Evolutionary conservation across 2,888 invertebrate species (phyloP), one percentile per base, ranked within the genome.

Genomic region (Leptinotarsa tumamoca): DNA sequence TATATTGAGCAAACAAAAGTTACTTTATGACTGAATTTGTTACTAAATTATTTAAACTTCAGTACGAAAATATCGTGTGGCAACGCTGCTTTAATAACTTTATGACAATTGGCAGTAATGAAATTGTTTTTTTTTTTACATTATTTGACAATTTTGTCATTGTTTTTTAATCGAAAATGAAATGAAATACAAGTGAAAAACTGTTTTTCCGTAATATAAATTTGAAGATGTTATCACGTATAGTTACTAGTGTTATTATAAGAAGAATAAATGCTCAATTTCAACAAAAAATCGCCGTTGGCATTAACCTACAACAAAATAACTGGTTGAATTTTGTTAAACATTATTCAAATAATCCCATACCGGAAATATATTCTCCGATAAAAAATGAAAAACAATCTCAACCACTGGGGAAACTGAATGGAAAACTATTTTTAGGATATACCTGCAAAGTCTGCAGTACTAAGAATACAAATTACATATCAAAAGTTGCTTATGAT

Each of bases 391-490:
- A n/a, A 14, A 43, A 43, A 63, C 33, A 63, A 27, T 63, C 63
- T 5, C 63, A 75, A 61, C 79, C 80, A 14, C 71, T 86, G 21
- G 89, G 85, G 52, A 87, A 88, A 83, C 14, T 90, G 5, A 84
- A 90, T 73, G 90, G 90, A 63, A 95, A 93, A 87, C 89, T 95
- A 69, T 92, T 93, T 82, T 87, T 98, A 13, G 89, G 91, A 81
- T 98, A 95, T 86, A 98, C 96, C 0, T 98, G 98, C 86, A 98
- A 96, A 90, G 94, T 95, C 78, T 98, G 98, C 86, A 89, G 91
- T 54, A 92, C 93, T 0, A 91, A 95, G 79, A 96, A 95, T 85
- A 89, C 91, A 1, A 95, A 97, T 87, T 90, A 91, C 15, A 97
- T 98, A 79, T 94, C 97, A 0, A 96, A 96, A 89, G 85, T 92